Base-by-base conservation (phyloP, 2,113 vertebrate genomes). In the Procavia capensis region DNA sequence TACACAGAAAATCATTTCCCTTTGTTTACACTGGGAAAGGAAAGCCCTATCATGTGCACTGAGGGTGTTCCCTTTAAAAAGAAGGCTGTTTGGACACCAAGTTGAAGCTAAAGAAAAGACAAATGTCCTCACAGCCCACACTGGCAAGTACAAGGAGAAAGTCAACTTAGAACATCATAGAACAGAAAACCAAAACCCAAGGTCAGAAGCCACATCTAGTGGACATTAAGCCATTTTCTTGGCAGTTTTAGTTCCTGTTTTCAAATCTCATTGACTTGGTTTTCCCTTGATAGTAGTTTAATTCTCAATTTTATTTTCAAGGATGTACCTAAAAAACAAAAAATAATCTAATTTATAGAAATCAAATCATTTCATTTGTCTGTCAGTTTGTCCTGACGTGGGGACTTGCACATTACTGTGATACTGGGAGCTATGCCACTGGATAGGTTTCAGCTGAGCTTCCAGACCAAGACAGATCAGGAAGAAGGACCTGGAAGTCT, bases 241-340 rank as follows among this genome's bases (percentile, higher is more conserved):
- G 2, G 29, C 57, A 61, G 31, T 45, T n/a, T 96, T 59, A 34
- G 34, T 64, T 91, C 19, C 68, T 93, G 50, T 54, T 70, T n/a
- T 70, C n/a, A 78, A 68, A 86, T 19, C 7, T 72, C 14, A 22
- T 50, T 93, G 25, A 90, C 16, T 79, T 85, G 7, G 19, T 86
- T 85, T 76, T 27, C 24, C 45, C 3, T n/a, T 47, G 19, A 66
- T 24, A 50, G 1, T 61, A 88, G 17, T 82, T 81, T 82, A 91
- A 87, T 93, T 88, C 29, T 95, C 39, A 81, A 24, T 72, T 80
- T 91, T 86, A 85, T 31, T 91, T 91, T 27, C 63, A 81, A 5
- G 4, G 47, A 93, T 34, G 36, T 0, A 76, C 64, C 9, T 1
- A 68, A 72, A 50, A 72, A 61, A 45, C n/a, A 94, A 29, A 16